These are phyloP conservation scores for Strongylocentrotus purpuratus DNA, from an alignment of 35 echinoderm and acorn worm species.

Conservation along the genomic window DNA sequence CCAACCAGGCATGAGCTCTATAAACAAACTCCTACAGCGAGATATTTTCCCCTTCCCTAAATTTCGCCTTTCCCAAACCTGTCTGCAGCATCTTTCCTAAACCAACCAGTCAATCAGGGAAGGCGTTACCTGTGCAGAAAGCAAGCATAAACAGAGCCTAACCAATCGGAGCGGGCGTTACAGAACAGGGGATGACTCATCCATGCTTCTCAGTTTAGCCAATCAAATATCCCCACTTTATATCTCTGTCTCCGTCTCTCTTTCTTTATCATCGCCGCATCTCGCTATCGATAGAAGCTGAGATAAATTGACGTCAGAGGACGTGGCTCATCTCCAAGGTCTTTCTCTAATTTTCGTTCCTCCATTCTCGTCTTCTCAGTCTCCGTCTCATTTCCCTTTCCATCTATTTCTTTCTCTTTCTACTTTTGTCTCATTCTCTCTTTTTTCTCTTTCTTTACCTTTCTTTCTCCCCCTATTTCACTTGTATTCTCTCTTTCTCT, in stretches of 20 bases:
- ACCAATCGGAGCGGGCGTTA: neutral
- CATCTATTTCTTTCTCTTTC: neutral
- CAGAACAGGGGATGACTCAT: conserved; percentile 2
- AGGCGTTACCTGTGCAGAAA: neutral
- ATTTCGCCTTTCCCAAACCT: neutral
- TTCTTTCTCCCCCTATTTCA: neutral
- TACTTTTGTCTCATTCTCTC: neutral
- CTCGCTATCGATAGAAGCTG: conserved; percentile 22
- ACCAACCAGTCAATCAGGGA: neutral
- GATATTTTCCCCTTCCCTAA: neutral
- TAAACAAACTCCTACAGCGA: neutral
- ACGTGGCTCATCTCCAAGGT: conserved; percentile 15
- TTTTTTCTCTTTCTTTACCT: neutral
- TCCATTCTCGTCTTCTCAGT: neutral
- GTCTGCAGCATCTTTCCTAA: neutral
- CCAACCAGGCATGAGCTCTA: neutral
- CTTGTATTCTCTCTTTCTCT: neutral
- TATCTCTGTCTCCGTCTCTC: neutral
- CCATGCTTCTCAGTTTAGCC: conserved; percentile 27
- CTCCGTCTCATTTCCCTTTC: neutral
- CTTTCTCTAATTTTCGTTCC: neutral
- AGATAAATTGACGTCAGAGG: conserved; percentile 43
- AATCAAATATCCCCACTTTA: conserved; percentile 34
- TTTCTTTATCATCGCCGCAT: neutral
- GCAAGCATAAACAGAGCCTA: neutral